Evolutionary conservation across 1,140 invertebrate genomes (phyloP), one percentile per base, ranked within the genome.

Genomic region (Drosophila subpulchrella): DNA sequence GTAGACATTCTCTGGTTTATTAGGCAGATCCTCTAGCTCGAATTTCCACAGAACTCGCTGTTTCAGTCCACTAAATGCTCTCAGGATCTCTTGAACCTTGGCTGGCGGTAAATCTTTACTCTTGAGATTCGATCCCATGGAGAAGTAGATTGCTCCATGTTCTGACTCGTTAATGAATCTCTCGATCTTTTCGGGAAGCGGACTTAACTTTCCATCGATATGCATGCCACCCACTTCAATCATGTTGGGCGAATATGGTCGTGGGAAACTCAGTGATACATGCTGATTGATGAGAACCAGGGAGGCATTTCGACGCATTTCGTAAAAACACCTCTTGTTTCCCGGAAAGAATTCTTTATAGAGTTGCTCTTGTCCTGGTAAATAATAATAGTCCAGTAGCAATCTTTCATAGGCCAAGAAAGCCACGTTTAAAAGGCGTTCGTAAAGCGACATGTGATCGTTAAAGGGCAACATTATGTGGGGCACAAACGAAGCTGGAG

Each of bases 1-100:
- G 48, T 94, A 93, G 0, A 96, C 93, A 79, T 96, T 95, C 0
- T 93, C 71, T 0, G 94, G 93, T 11, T 91, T 91, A 65, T 90
- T 92, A 3, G 93, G 90, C 32, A 94, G 65, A 3, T 88, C 90
- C 0, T 91, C 91, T 11, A 93, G 90, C 68, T 95, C 95, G 71
- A 93, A 94, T 84, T 95, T 95, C 94, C 94, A 95, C 4, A 95
- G 67, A 7, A 95, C 92, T 50, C 93, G 93, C 65, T 95, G 94
- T 7, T 93, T 94, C 3, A 95, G 13, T 6, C 72, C 65, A 10
- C 65, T 75, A 61, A 95, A 94, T 12, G 93, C 93, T 51, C 93
- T 75, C 48, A 94, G 55, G 58, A 95, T 93, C 13, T 92, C 75
- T 53, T 92, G 75, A 12, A 93, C 59, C 58, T 93, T 94, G n/a